These are phyloP conservation scores for Lophius piscatorius DNA, from an alignment of 2,113 vertebrate genomes.

Conservation along the genomic window DNA sequence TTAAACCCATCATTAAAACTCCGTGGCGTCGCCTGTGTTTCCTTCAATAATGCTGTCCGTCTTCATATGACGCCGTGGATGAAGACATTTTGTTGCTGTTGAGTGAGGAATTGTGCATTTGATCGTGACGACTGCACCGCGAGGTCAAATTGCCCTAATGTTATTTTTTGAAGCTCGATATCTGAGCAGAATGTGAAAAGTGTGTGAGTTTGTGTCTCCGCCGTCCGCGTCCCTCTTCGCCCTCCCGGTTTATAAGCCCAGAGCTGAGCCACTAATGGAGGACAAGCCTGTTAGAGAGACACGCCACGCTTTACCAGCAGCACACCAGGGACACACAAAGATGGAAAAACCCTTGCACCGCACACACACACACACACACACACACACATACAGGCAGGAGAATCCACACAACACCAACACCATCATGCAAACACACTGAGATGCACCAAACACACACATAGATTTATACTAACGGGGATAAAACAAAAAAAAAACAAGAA, in stretches of 20 bases:
- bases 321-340: constrained; percentile 55
- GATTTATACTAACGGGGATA: constrained; percentile 13
- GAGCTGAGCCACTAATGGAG: constrained; percentile 70
- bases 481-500: constrained; percentile 43
- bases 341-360: too few relatives aligned
- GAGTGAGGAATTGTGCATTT: too few relatives aligned
- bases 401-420: not conserved
- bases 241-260: constrained; percentile 57
- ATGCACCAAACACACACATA: constrained; percentile 18
- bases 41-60: too few relatives aligned
- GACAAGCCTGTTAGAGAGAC: constrained; percentile 73
- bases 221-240: constrained; percentile 34
- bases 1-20: too few relatives aligned
- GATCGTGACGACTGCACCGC: too few relatives aligned
- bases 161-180: constrained; percentile 23
- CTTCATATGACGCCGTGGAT: too few relatives aligned
- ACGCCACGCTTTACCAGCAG: constrained; percentile 58
- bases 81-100: too few relatives aligned
- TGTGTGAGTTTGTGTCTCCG: constrained; percentile 17
- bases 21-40: too few relatives aligned
- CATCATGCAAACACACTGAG: too few relatives aligned
- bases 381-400: constrained; percentile 9
- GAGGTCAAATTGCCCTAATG: constrained; percentile 6
- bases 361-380: constrained; percentile 14
- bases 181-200: constrained; percentile 23